Conservation (phyloP, 2,113 vertebrate genomes). For the Neopipo cinnamomea region DNA sequence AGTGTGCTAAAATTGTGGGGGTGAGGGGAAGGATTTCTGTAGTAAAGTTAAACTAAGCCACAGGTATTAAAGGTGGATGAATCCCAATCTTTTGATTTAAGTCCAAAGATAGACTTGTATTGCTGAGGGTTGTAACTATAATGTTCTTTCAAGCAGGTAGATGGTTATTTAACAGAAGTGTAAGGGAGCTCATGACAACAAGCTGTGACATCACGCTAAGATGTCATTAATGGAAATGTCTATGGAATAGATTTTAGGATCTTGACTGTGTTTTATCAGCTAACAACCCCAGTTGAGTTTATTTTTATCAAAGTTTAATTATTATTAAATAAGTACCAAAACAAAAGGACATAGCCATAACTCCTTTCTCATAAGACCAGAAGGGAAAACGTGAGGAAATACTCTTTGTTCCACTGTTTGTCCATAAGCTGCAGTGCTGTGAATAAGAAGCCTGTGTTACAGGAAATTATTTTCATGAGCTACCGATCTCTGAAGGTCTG, state of each 20-base stretch:
- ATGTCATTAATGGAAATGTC: background rate
- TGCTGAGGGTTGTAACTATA: background rate
- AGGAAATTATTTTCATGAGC: background rate
- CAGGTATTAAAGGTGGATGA: background rate
- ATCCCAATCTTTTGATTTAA: background rate
- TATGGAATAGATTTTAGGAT: background rate
- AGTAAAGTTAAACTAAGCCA: background rate
- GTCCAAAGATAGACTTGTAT: background rate
- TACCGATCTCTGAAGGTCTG: background rate
- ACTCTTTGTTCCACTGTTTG: background rate
- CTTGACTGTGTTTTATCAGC: background rate
- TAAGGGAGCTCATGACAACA: background rate
- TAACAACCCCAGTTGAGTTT: background rate
- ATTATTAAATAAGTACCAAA: background rate
- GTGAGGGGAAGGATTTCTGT: background rate
- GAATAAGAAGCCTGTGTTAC: background rate
- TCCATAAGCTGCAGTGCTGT: background rate
- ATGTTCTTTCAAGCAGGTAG: background rate
- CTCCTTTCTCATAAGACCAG: background rate
- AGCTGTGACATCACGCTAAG: background rate
- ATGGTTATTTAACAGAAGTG: background rate
- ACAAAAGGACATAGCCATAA: background rate
- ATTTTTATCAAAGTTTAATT: background rate
- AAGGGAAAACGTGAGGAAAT: background rate
- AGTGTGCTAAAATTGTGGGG: background rate